Base-by-base conservation (phyloP, 2,113 vertebrate genomes). In the Micromys minutus region DNA sequence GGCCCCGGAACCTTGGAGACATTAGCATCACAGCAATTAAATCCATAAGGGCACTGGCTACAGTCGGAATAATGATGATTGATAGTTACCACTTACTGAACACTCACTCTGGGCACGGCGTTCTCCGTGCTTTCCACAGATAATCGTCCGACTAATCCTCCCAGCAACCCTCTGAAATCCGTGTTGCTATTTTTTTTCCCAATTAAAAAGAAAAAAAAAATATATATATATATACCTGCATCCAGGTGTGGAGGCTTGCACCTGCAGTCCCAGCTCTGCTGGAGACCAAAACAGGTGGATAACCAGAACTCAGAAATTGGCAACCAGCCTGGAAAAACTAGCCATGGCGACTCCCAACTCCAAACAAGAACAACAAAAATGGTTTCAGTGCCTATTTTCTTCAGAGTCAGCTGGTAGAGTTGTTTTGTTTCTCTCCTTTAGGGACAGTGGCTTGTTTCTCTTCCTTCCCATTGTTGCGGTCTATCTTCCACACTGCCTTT, bases 51-150 rank as follows among this genome's bases (percentile, higher is more conserved):
- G 72, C 74, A 47, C 34, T 13, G 21, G 50, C 36, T 7, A 19
- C 6, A 11, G 22, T 26, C n/a, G n/a, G n/a, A 9, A 59, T 22
- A 10, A 65, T n/a, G 12, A 57, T 6, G 80, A 42, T 36, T n/a
- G 95, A 87, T 52, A 81, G 76, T 92, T 16, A 8, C 50, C 87
- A 21, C 89, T 89, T 57, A 85, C 17, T n/a, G 74, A 93, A 52
- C 77, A 24, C 11, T 26, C 15, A 5, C 13, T 67, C 8, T 2
- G 93, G 0, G 42, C 29, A 17, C 8, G 52, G 88, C 17, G 63
- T 76, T 71, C 71, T 47, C 11, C 12, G 52, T 0, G 83, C 61
- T 84, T 59, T 63, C 10, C 61, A 57, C 8, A 0, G 2, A 0
- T 36, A 63, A n/a, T 83, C 36, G 42, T 34, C 3, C 76, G 16